A percentile compares a stretch with the other conserved stretches of the same genome.
phyloP scores from a whole-genome alignment of 2,113 vertebrate genomes.

The Tetrao urogallus region DNA sequence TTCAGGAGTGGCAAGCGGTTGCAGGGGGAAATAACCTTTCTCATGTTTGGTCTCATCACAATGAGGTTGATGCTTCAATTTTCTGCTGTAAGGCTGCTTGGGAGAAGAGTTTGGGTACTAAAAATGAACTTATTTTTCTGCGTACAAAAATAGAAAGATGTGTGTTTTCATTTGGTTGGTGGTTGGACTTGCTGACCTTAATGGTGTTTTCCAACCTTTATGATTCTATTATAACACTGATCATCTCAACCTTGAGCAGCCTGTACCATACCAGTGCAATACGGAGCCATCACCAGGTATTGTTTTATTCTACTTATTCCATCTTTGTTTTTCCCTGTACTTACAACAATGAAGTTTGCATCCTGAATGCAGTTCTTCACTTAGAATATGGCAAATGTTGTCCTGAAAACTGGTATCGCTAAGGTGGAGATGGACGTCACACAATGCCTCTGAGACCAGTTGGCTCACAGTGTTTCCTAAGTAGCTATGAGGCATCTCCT shows the following conservation, averaged over 20 bases:
- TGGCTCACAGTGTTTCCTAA: neutral
- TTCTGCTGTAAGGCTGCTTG: neutral
- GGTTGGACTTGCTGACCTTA: no score
- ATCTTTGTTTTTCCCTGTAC: neutral
- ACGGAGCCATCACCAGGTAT: neutral
- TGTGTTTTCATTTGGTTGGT: neutral
- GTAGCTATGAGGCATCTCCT: neutral
- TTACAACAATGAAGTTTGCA: neutral
- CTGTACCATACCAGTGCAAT: neutral
- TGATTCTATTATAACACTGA: no score
- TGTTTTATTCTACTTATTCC: neutral
- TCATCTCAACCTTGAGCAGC: neutral
- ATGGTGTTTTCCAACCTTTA: no score
- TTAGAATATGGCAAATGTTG: neutral
- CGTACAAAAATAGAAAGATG: neutral
- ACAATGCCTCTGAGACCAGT: neutral
- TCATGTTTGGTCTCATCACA: fast-evolving
- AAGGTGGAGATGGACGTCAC: neutral
- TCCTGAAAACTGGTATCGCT: neutral
- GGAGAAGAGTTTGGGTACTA: neutral
- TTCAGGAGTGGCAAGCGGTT: neutral
- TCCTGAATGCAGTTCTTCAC: neutral
- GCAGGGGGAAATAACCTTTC: neutral
- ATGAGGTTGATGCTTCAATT: neutral
- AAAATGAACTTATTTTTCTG: neutral